Evolutionary conservation across 2,888 invertebrate genomes (phyloP), one percentile per base, ranked within the genome.

Genomic region (Archips xylosteana): DNA sequence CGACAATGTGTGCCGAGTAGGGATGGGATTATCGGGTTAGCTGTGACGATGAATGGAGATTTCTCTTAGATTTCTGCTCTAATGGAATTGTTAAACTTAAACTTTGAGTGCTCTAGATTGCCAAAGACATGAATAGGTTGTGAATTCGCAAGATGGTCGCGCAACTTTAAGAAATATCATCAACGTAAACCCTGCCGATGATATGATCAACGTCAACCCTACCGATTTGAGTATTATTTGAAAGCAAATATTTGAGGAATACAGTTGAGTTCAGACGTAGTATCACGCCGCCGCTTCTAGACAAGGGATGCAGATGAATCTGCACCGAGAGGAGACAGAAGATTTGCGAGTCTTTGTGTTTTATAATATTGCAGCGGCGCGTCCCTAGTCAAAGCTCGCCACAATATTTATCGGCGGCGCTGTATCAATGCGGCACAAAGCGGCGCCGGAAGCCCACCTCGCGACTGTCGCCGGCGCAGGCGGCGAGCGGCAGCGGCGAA

Each of bases 401-500:
- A 92, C 93, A 94, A 94, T 94, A 94, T 94, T 93, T 94, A 93
- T 94, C 91, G 93, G 90, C 89, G 90, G 88, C 86, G 87, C 87
- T 87, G 90, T 92, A 92, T 92, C 92, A 91, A 88, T 90, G 89
- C 87, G 86, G 82, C 89, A 89, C 91, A 92, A 92, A 92, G 92
- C 91, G 87, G 83, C 87, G 89, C 87, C 91, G 93, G 92, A 92
- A 92, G 91, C 91, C 86, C 89, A 90, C 90, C 90, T 90, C 88
- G 85, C 83, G 84, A 83, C 75, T 73, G 77, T 68, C 75, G 54
- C 45, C 47, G 68, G 74, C 60, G 39, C 69, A 47, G 75, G 76
- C 9, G 49, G 81, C 10, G 72, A 78, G 80, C 75, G 74, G 39
- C 15, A 76, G 88, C 85, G 87, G 62, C 10, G 42, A 23, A 9